Percentiles rank a stretch among this genome's conserved stretches.
Evolutionary conservation across 1,140 invertebrate genomes (phyloP).

Genomic region (Trichoplusia ni): DNA sequence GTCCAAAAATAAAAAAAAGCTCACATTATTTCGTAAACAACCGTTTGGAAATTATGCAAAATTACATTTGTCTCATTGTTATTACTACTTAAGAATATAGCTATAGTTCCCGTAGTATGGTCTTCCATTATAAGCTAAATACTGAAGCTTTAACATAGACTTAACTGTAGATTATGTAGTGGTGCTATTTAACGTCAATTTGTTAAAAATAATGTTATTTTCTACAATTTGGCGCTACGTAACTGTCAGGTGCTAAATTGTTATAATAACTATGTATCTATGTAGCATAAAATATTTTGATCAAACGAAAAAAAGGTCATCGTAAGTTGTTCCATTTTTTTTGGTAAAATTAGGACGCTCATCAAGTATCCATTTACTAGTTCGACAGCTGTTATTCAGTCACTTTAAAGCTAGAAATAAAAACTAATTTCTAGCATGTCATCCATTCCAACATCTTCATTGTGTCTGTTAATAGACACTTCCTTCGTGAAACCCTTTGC

Average conservation of each 20-base stretch:
- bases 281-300: too few relatives aligned
- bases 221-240: neutral
- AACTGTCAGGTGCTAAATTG: constrained; percentile 8
- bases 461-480: constrained; percentile 5
- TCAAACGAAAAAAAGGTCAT: too few relatives aligned
- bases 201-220: neutral
- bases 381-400: too few relatives aligned
- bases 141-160: constrained; percentile 71
- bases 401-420: too few relatives aligned
- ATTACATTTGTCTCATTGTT: neutral
- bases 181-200: constrained; percentile 8
- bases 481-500: neutral
- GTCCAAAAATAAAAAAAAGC: too few relatives aligned
- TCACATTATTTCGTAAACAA: too few relatives aligned
- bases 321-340: too few relatives aligned
- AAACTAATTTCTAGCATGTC: neutral
- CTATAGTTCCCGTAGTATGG: constrained; percentile 25
- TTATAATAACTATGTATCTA: too few relatives aligned
- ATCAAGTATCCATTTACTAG: too few relatives aligned
- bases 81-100: neutral
- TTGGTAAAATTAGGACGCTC: too few relatives aligned
- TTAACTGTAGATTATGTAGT: constrained; percentile 46
- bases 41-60: too few relatives aligned
- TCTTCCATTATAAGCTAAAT: constrained; percentile 65
- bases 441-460: constrained; percentile 1